These are phyloP conservation scores for Scomberomorus guttatus DNA, from an alignment of 2,797 vertebrate species.

Conservation along the genomic window DNA sequence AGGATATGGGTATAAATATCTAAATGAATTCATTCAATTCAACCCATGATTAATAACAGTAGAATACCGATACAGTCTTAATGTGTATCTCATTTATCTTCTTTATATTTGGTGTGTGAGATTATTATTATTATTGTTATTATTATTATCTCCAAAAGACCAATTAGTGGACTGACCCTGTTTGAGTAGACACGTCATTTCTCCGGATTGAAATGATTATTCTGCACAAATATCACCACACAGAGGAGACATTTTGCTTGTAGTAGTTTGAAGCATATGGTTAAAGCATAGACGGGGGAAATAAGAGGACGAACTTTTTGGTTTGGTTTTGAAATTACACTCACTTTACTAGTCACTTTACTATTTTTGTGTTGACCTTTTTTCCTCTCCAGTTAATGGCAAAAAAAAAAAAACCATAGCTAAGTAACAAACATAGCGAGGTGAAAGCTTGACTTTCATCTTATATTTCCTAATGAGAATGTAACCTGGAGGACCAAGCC, in stretches of 20 bases:
- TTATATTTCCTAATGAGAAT: conserved; percentile 27
- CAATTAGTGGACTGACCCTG: conserved; percentile 12
- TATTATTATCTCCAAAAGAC: conserved; percentile 2
- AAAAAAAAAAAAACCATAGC: not conserved
- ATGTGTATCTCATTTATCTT: not conserved
- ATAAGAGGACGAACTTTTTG: not conserved
- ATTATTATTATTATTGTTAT: not conserved
- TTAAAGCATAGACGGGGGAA: conserved; percentile 2
- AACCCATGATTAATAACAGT: conserved; percentile 17
- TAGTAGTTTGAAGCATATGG: not conserved
- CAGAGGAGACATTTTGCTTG: not conserved
- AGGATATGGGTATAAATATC: conserved; percentile 31
- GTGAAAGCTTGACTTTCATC: conserved; percentile 37
- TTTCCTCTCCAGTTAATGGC: not conserved
- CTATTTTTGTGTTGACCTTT: not conserved
- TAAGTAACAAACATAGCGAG: conserved; percentile 16
- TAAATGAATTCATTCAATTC: conserved; percentile 42
- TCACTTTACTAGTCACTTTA: not conserved
- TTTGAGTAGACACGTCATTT: conserved; percentile 25
- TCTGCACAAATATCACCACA: not conserved
- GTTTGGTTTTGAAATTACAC: conserved; percentile 2
- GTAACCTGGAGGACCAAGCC: not conserved
- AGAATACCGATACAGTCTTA: not conserved
- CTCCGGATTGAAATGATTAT: conserved; percentile 20
- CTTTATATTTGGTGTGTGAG: not conserved